Percentiles rank a stretch among this genome's conserved stretches.
These are phyloP conservation scores for Pholis gunnellus DNA, from an alignment of 2,113 vertebrate genomes.

Conservation along the genomic window DNA sequence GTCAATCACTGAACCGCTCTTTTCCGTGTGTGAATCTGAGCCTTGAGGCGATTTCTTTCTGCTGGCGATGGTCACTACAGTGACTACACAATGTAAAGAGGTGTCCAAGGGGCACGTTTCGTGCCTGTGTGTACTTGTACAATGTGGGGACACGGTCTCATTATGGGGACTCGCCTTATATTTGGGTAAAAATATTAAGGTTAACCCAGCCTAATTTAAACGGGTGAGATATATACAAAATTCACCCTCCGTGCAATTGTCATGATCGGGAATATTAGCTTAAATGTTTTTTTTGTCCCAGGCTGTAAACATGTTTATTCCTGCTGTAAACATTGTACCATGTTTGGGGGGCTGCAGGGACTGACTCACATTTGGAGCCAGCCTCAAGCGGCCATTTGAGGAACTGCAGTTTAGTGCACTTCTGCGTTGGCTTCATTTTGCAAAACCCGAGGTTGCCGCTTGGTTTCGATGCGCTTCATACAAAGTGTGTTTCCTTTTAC, in stretches of 20 bases:
- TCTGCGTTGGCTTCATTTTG: neutral
- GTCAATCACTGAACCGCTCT: slow-evolving; percentile 27
- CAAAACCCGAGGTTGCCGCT: neutral
- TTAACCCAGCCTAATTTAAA: too few relatives aligned
- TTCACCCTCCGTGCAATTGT: too few relatives aligned
- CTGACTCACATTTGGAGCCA: neutral
- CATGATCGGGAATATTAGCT: too few relatives aligned
- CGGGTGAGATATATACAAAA: too few relatives aligned
- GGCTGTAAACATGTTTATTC: too few relatives aligned
- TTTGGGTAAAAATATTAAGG: neutral
- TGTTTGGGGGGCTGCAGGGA: too few relatives aligned
- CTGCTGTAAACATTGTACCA: too few relatives aligned
- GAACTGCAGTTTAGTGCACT: neutral
- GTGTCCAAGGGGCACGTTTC: neutral
- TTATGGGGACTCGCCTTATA: neutral
- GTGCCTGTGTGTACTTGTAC: neutral
- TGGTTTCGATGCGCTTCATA: neutral
- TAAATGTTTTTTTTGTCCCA: too few relatives aligned
- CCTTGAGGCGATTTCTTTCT: slow-evolving; percentile 1
- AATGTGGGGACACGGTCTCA: neutral
- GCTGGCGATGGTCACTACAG: neutral
- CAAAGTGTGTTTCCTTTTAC: neutral
- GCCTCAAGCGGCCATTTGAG: neutral
- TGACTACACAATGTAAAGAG: neutral
- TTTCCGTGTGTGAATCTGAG: slow-evolving; percentile 10